Conservation (phyloP, 2,113 vertebrate genomes). For the Mirounga angustirostris region DNA sequence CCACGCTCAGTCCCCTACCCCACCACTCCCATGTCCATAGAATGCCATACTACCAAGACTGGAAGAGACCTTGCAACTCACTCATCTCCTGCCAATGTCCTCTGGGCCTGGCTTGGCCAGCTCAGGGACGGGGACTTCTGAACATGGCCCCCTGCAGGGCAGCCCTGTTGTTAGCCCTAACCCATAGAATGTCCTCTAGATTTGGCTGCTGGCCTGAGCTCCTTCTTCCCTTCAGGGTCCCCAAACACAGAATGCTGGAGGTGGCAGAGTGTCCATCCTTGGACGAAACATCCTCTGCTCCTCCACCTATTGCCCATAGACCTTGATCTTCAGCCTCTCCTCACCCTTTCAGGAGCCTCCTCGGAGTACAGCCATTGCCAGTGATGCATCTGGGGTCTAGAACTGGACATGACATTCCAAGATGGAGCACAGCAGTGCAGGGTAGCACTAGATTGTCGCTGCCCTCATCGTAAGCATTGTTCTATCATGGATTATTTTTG, state of each 20-base stretch:
- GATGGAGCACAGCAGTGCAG: neutral
- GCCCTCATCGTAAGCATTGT: neutral
- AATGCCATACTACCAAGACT: neutral
- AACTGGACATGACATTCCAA: neutral
- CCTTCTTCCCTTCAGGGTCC: neutral
- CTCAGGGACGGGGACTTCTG: neutral
- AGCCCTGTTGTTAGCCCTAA: neutral
- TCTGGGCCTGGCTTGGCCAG: neutral
- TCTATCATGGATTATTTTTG: neutral
- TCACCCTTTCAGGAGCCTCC: neutral
- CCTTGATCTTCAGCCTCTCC: neutral
- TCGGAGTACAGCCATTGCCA: neutral
- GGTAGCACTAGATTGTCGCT: neutral
- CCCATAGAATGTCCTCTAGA: neutral
- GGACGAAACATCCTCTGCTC: neutral
- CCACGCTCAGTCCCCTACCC: neutral
- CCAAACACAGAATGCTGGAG: neutral
- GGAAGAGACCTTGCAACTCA: neutral
- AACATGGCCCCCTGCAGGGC: neutral
- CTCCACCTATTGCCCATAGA: neutral
- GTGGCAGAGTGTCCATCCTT: neutral
- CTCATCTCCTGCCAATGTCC: neutral
- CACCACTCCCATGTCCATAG: neutral
- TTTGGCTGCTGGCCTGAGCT: neutral
- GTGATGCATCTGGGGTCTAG: neutral